Percentiles rank a stretch among this genome's conserved stretches.
These are phyloP conservation scores for Catocala sponsa DNA, from an alignment of 2,888 invertebrate species.

Conservation along the genomic window DNA sequence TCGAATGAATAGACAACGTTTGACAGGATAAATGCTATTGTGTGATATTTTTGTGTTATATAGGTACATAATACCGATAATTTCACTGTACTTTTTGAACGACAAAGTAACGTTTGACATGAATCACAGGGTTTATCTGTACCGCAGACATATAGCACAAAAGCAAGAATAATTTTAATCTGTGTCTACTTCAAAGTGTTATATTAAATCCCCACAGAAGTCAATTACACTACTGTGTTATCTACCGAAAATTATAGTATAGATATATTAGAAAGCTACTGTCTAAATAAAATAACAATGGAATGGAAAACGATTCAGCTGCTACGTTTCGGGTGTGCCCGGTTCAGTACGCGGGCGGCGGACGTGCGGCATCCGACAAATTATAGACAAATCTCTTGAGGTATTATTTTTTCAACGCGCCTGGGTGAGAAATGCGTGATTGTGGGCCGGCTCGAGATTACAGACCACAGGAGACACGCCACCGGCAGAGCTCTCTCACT, in stretches of 20 bases:
- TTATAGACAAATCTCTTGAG: constrained; percentile 85
- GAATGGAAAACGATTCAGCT: constrained; percentile 68
- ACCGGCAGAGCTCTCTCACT: constrained; percentile 79
- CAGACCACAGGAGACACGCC: constrained; percentile 80
- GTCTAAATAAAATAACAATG: constrained; percentile 74
- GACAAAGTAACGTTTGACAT: background rate
- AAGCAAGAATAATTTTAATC: constrained; percentile 21
- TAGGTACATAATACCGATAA: constrained; percentile 11
- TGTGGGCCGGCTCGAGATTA: constrained; percentile 85
- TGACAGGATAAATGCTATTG: constrained; percentile 49
- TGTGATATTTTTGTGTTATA: constrained; percentile 28
- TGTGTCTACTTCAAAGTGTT: constrained; percentile 44
- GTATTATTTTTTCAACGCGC: constrained; percentile 88
- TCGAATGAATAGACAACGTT: constrained; percentile 43
- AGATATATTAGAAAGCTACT: constrained; percentile 73
- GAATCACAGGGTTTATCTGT: background rate
- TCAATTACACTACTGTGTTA: constrained; percentile 43
- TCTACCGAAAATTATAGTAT: constrained; percentile 64
- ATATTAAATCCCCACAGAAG: constrained; percentile 42
- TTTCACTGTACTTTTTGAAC: background rate
- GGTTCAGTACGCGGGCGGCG: constrained; percentile 47
- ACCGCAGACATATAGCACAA: too few species aligned
- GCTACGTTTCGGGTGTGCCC: constrained; percentile 54
- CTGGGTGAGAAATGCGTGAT: constrained; percentile 87
- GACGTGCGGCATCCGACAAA: constrained; percentile 80